phyloP scores from a whole-genome alignment of 2,888 invertebrate genomes.

The Drosophila quinaria region DNA sequence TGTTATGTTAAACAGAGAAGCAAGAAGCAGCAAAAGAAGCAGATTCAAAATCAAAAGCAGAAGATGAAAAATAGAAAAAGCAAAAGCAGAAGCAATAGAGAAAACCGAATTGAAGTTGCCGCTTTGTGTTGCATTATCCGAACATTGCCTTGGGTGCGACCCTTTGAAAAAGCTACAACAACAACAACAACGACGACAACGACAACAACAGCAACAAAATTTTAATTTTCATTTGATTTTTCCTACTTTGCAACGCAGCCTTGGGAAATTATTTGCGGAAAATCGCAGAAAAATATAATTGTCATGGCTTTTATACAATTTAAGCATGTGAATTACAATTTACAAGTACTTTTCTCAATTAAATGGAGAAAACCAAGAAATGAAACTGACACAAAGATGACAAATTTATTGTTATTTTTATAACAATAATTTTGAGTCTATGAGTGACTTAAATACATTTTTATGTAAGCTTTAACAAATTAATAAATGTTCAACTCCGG shows the following conservation, averaged over 20 bases:
- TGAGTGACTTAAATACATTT: not conserved
- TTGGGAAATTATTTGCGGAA: constrained; percentile 4
- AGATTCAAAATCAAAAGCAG: constrained; percentile 1
- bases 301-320: constrained; percentile 8
- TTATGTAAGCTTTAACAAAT: no score
- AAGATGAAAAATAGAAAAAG: not conserved
- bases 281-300: constrained; percentile 18
- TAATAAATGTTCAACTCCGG: no score
- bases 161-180: constrained; percentile 19
- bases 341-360: not conserved
- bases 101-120: constrained; percentile 55
- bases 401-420: not conserved
- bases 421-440: not conserved
- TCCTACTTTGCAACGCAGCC: not conserved
- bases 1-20: constrained; percentile 25
- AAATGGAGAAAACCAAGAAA: constrained; percentile 3
- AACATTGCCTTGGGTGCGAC: constrained; percentile 45
- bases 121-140: constrained; percentile 68
- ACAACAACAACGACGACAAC: not conserved
- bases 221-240: constrained; percentile 28
- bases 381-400: not conserved
- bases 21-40: constrained; percentile 1
- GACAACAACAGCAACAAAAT: not conserved
- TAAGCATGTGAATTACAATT: constrained; percentile 2
- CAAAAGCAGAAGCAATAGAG: not conserved